Evolutionary conservation across 2,888 invertebrate genomes (phyloP).

Genomic region (Lymantria monacha): DNA sequence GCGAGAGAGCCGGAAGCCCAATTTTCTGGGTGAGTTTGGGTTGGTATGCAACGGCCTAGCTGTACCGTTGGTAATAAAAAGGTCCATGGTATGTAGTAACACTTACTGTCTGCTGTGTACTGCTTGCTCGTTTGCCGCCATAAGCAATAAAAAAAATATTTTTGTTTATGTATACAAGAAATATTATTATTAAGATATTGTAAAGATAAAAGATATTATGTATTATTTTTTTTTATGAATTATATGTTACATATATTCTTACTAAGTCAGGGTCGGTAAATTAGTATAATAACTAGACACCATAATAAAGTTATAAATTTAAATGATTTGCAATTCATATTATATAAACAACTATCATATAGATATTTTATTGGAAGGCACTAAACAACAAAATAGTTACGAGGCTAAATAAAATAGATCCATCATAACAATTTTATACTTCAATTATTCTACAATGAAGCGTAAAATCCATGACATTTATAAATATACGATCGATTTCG

Average conservation of each 20-base stretch:
- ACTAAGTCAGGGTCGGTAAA: background rate
- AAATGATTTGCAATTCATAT: background rate
- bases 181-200: no score
- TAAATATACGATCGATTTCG: slow-evolving; percentile 55
- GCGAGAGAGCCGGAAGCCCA: no score
- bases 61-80: no score
- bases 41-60: no score
- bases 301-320: background rate
- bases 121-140: no score
- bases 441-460: slow-evolving; percentile 52
- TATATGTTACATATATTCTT: background rate
- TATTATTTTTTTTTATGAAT: no score
- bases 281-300: background rate
- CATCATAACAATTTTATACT: slow-evolving; percentile 33
- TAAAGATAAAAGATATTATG: no score
- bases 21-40: no score
- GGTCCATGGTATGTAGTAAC: no score
- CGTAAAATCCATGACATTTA: slow-evolving; percentile 62
- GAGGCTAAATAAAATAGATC: slow-evolving; percentile 31
- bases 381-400: slow-evolving; percentile 11
- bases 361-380: background rate
- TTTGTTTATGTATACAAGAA: no score
- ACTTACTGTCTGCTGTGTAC: no score
- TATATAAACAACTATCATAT: background rate
- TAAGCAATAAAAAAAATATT: no score